Conservation (phyloP, 1,140 invertebrate genomes). For the Yoshiicerus persimilis region DNA sequence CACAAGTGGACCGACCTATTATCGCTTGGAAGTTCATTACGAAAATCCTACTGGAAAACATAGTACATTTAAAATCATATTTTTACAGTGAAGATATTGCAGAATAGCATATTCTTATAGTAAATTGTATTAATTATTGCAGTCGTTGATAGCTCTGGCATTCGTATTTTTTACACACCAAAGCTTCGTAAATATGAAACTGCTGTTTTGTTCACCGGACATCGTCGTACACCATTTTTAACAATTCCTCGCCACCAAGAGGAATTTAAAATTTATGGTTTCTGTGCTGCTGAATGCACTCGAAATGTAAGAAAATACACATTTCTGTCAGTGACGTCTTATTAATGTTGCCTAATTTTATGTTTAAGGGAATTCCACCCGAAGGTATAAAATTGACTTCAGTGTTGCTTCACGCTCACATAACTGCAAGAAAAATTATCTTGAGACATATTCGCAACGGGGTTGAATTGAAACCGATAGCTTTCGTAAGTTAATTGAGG, state of each 20-base stretch:
- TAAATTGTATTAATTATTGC: constrained; percentile 38
- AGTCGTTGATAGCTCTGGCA: constrained; percentile 75
- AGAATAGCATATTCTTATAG: constrained; percentile 2
- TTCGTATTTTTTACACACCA: constrained; percentile 74
- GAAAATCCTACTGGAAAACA: constrained; percentile 70
- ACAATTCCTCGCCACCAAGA: constrained; percentile 74
- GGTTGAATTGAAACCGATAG: constrained; percentile 71
- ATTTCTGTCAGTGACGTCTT: background rate
- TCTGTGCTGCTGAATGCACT: constrained; percentile 77
- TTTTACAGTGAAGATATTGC: background rate
- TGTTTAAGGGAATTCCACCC: constrained; percentile 61
- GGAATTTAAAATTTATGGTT: constrained; percentile 72
- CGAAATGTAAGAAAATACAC: constrained; percentile 61
- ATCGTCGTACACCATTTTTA: constrained; percentile 74
- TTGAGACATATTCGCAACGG: constrained; percentile 74
- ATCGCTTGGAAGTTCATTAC: constrained; percentile 87
- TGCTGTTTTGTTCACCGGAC: constrained; percentile 76
- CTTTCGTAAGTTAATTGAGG: too few species aligned
- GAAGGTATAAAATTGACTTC: constrained; percentile 77
- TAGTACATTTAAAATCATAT: constrained; percentile 53
- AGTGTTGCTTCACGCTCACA: constrained; percentile 75
- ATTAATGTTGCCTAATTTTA: background rate
- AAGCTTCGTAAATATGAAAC: constrained; percentile 64
- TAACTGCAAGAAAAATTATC: constrained; percentile 72
- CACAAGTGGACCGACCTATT: constrained; percentile 68